phyloP scores from a whole-genome alignment of 2,888 invertebrate genomes.

The Apamea monoglypha region DNA sequence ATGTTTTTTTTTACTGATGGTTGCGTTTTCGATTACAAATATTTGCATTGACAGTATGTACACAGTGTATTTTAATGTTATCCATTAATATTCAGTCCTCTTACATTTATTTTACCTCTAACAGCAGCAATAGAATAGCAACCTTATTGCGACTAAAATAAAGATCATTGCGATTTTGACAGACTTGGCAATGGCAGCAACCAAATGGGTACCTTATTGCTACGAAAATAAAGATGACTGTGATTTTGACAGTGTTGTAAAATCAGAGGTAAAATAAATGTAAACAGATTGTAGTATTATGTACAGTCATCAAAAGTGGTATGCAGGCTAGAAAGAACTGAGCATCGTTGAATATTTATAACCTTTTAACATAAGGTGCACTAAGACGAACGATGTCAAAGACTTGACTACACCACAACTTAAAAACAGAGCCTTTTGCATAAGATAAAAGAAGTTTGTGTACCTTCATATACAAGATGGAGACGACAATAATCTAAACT shows the following conservation, averaged over 20 bases:
- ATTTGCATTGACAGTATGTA: slow-evolving; percentile 4
- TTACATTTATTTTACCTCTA: too few species aligned
- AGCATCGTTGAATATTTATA: slow-evolving; percentile 14
- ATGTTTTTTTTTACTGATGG: not conserved
- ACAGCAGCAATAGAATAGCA: too few species aligned
- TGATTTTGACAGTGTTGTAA: too few species aligned
- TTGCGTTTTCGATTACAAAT: not conserved
- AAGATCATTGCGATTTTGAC: too few species aligned
- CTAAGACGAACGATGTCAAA: not conserved
- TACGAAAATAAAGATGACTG: too few species aligned
- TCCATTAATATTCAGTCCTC: not conserved
- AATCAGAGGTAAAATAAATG: too few species aligned
- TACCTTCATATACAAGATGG: not conserved
- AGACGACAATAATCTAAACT: not conserved
- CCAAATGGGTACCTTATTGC: too few species aligned
- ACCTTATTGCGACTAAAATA: too few species aligned
- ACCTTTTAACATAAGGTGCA: not conserved
- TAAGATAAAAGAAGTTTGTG: not conserved
- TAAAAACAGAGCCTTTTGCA: not conserved
- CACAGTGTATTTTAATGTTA: not conserved
- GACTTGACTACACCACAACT: not conserved
- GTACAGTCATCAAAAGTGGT: not conserved
- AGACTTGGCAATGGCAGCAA: too few species aligned
- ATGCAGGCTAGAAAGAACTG: not conserved
- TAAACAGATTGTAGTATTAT: not conserved